A percentile compares a stretch with the other conserved stretches of the same genome.
Conservation (phyloP, 2,797 vertebrate species). For the Hafferia zeledoni region DNA sequence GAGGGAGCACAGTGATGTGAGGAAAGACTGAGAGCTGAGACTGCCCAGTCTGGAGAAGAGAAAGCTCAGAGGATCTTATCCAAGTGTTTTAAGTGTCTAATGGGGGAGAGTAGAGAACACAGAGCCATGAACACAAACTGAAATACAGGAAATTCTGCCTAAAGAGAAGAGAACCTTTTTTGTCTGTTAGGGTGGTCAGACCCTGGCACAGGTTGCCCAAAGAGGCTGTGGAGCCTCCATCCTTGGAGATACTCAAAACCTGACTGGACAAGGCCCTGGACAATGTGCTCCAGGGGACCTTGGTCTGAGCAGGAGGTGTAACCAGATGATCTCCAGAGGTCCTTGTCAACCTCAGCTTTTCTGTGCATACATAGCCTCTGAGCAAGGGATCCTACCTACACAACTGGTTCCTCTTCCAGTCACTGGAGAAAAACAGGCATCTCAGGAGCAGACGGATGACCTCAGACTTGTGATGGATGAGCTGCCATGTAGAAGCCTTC, state of each 20-base stretch:
- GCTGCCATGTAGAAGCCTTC: not conserved
- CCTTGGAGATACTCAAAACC: not conserved
- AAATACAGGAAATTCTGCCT: not conserved
- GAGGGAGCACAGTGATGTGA: not conserved
- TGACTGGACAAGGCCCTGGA: not conserved
- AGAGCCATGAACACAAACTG: not conserved
- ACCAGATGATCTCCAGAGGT: not conserved
- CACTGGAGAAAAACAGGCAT: not conserved
- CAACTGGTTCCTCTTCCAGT: not conserved
- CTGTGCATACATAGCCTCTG: not conserved
- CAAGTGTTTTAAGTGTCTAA: not conserved
- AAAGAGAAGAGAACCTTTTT: not conserved
- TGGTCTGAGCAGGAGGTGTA: not conserved
- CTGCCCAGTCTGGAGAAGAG: not conserved
- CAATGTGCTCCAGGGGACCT: not conserved
- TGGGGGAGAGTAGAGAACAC: not conserved
- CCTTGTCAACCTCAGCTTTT: not conserved
- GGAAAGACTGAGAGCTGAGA: not conserved
- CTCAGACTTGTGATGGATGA: not conserved
- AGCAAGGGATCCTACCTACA: not conserved
- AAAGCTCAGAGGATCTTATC: not conserved
- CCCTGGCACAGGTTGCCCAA: not conserved
- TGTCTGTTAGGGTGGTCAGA: not conserved
- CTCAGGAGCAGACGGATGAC: not conserved
- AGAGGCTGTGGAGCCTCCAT: not conserved